Conservation (phyloP, 2,113 vertebrate genomes). For the Amphiprion ocellaris region DNA sequence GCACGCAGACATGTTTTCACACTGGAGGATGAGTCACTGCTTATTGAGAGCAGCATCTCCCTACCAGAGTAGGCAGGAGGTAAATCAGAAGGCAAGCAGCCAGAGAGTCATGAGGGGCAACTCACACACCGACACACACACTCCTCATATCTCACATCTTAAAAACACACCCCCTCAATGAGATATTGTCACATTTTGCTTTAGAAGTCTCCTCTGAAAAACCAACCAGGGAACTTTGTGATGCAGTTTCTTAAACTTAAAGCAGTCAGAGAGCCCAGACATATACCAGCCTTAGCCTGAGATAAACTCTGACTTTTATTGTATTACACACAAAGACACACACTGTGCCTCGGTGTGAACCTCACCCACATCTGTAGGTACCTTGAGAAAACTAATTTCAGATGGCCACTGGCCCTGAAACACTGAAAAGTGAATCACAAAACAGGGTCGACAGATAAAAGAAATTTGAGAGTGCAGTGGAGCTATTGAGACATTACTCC, state of each 20-base stretch:
- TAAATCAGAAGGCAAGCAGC: slow-evolving; percentile 47
- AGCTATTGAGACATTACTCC: slow-evolving; percentile 48
- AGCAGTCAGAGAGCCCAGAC: slow-evolving; percentile 28
- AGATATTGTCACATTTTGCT: slow-evolving; percentile 12
- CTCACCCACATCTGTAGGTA: slow-evolving; percentile 25
- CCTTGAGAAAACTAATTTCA: slow-evolving; percentile 69
- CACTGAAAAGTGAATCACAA: slow-evolving; percentile 45
- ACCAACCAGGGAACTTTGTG: neutral
- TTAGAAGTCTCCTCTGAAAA: slow-evolving; percentile 19
- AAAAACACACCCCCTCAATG: slow-evolving; percentile 17
- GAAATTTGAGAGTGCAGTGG: slow-evolving; percentile 31
- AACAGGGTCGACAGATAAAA: slow-evolving; percentile 51
- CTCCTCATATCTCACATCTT: neutral
- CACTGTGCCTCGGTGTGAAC: slow-evolving; percentile 16
- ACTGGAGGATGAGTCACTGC: slow-evolving; percentile 45
- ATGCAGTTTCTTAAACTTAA: slow-evolving; percentile 27
- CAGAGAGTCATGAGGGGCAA: slow-evolving; percentile 13
- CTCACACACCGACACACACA: slow-evolving; percentile 4
- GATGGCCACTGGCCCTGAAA: slow-evolving; percentile 57
- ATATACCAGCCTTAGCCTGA: neutral
- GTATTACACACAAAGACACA: neutral
- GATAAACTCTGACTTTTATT: neutral
- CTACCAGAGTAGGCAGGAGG: slow-evolving; percentile 34
- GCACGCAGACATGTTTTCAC: neutral
- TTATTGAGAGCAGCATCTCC: slow-evolving; percentile 33